Base-by-base conservation (phyloP, 2,797 vertebrate genomes). In the Manis pentadactyla region DNA sequence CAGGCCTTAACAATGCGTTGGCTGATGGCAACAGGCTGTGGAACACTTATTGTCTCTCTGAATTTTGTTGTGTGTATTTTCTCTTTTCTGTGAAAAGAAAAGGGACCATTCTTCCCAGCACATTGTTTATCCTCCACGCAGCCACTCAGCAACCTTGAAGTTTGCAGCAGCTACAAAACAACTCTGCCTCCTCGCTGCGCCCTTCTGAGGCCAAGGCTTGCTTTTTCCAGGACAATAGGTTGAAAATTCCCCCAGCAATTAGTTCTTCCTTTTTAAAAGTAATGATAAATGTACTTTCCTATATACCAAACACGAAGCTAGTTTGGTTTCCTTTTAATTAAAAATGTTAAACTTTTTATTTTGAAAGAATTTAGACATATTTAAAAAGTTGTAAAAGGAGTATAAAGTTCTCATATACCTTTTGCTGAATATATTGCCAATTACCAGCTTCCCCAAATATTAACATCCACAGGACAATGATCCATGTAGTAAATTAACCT, bases 71-170 rank as follows among this genome's bases (percentile, higher is more conserved):
- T 37, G n/a, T 37, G 71, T 49, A 68, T 83, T 94, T 95, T 95
- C 69, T 69, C 84, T 95, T 94, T 77, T 68, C 73, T 25, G 7
- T 29, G 90, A 86, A 83, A 81, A 97, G 82, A 97, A 95, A 97
- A 46, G 79, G 39, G 34, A 11, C 69, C 91, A 29, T 96, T 96
- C 96, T 97, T 73, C 63, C 77, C 51, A 3, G 82, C 61, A 18
- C 85, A 82, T 39, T 92, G 83, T 42, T 85, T 82, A 91, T 92
- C 64, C 11, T 90, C 46, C 31, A 1, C 53, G 73, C 69, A 89
- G 92, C 46, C 92, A 29, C 59, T 75, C 90, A 23, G 39, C 90
- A 97, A 90, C 97, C 95, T 97, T 97, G 97, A 94, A 77, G 88
- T 92, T 34, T 31, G 87, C 75, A 42, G 77, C 93, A 51, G 66